Evolutionary conservation across 2,113 vertebrate species (phyloP), one percentile per base, ranked within the genome.

Genomic region (Pseudopipra pipra): DNA sequence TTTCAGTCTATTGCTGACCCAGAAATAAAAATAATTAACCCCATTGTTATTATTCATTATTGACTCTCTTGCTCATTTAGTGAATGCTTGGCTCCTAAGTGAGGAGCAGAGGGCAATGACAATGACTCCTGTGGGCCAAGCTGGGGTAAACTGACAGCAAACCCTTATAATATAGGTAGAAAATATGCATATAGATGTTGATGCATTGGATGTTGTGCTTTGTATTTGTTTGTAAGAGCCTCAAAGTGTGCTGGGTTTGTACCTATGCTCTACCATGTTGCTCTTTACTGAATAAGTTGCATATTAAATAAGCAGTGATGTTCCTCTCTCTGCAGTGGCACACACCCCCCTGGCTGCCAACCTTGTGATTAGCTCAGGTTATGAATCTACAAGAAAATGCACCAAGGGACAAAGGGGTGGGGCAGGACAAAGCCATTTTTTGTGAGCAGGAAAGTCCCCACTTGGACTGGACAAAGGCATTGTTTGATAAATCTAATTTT

Each of bases 341-440:
- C 5, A n/a, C 39, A 27, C 4, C 31, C 11, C 5, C 23, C 76
- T 47, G 47, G 27, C 27, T 90, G 30, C 47, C 47, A 84, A 5
- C 20, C 67, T 13, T 30, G 28, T 49, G 30, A 24, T 78, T 19
- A 74, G 30, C 39, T 7, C 0, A 1, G 33, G 17, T 74, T 35
- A 19, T 31, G 44, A 51, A 84, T 12, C 17, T 11, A 52, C 0
- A 1, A 63, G 31, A 58, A 89, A 93, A 52, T 24, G 41, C n/a
- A 74, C 5, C 0, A 2, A 33, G 27, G 8, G 21, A 39, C 5
- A 22, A 0, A 18, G 33, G 5, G 7, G 11, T 33, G 17, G 12
- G 43, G 8, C 62, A 91, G 33, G 8, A 84, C 24, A 87, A 76
- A 92, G 20, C 5, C 14, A 24, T 58, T 70, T 58, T 70, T 47